These are phyloP conservation scores for Plectus sambesii DNA, from an alignment of 1,140 invertebrate species.

Conservation along the genomic window DNA sequence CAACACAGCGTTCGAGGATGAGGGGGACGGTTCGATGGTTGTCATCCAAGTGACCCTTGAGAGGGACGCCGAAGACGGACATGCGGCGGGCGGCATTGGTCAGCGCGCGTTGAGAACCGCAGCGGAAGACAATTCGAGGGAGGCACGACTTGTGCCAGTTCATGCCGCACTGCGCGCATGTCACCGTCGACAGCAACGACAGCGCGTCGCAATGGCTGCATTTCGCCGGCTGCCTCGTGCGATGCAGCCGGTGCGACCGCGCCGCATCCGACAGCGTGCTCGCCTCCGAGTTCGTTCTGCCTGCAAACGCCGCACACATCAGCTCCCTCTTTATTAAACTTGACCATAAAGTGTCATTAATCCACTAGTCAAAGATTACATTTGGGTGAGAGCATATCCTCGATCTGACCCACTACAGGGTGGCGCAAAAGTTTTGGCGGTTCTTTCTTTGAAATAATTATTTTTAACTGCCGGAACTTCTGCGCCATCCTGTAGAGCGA, in stretches of 20 bases:
- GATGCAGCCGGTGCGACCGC: constrained; percentile 22
- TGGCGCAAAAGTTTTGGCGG: no score
- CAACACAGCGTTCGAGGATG: constrained; percentile 40
- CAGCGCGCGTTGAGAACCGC: not conserved
- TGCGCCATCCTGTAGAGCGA: no score
- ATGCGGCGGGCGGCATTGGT: constrained; percentile 27
- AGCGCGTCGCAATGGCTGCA: constrained; percentile 39
- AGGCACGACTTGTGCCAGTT: constrained; percentile 40
- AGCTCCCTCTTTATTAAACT: no score
- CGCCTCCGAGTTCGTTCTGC: no score
- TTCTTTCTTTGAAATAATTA: no score
- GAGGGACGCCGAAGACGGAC: constrained; percentile 41
- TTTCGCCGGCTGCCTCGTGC: constrained; percentile 35
- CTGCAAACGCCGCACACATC: no score
- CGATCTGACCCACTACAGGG: no score
- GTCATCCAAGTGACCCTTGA: constrained; percentile 33
- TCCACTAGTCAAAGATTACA: no score
- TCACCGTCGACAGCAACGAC: constrained; percentile 38
- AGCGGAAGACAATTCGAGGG: constrained; percentile 21
- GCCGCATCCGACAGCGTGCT: constrained; percentile 28
- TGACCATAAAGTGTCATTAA: no score
- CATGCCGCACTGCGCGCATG: constrained; percentile 32
- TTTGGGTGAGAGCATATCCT: no score
- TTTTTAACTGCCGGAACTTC: no score
- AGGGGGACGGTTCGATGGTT: constrained; percentile 35